phyloP scores from a whole-genome alignment of 2,888 invertebrate species.

The Willowsia nigromaculata region DNA sequence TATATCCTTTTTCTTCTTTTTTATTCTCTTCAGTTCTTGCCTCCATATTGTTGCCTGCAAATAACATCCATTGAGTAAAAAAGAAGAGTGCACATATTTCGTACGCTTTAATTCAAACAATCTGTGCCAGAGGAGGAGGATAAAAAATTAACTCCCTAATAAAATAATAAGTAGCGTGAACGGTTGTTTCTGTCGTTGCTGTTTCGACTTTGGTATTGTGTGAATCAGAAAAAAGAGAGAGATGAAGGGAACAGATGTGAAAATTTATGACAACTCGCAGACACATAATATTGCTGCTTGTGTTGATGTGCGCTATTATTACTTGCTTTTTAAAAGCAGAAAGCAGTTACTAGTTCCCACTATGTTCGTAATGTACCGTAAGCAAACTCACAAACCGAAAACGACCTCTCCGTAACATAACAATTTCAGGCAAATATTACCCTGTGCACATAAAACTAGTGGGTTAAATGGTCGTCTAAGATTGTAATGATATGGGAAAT shows the following conservation, averaged over 20 bases:
- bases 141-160: constrained; percentile 68
- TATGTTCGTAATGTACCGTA: not conserved
- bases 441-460: not conserved
- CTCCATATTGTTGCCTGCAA: not conserved
- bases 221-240: constrained; percentile 49
- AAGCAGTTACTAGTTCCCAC: not conserved
- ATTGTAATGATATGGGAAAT: constrained; percentile 64
- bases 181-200: not conserved
- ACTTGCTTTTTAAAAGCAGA: not conserved
- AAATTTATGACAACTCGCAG: constrained; percentile 70
- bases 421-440: not conserved
- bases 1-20: not conserved
- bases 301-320: constrained; percentile 45
- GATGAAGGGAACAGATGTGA: constrained; percentile 74
- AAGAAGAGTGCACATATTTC: constrained; percentile 7
- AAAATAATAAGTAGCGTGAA: constrained; percentile 65
- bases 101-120: constrained; percentile 61
- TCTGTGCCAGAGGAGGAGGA: constrained; percentile 57
- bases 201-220: constrained; percentile 8
- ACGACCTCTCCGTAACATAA: constrained; percentile 17
- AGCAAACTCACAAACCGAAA: constrained; percentile 22
- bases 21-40: not conserved
- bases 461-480: constrained; percentile 26
- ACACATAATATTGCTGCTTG: constrained; percentile 28
- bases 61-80: not conserved